Base-by-base conservation (phyloP, 2,888 invertebrate species). In the Deilephila elpenor region DNA sequence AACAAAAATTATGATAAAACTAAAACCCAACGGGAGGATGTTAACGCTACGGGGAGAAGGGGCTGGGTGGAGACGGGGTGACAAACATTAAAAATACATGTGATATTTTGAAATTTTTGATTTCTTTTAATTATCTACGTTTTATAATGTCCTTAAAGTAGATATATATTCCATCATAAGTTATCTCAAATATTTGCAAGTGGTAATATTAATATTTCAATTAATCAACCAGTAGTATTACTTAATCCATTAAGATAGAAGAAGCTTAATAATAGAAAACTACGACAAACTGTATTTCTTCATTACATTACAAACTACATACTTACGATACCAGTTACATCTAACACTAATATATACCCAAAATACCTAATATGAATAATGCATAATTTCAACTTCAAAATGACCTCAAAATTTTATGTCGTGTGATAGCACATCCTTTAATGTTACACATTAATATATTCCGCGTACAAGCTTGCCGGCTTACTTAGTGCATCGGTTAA, bases 71-170 rank as follows among this genome's bases (percentile, higher is more conserved):
- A 25, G 17, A 14, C 86, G 82, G 83, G 83, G 81, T 83, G 84
- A 81, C 81, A 71, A 90, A 84, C 89, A 94, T 93, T 94, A 93
- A 95, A 95, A 95, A 94, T 94, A 93, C 93, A 90, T 92, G 87
- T 90, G 73, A 78, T 93, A 91, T 93, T 93, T 95, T 94, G 89
- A 94, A 94, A 92, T 91, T 94, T 95, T 95, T 93, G 94, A 94
- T 94, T 94, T 93, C 94, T 95, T 95, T 95, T 95, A 94, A 94
- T 95, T 95, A 95, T 95, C 95, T 95, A 95, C 95, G 95, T 92
- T 95, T 94, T 93, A 95, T 95, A 95, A 95, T 95, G 95, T 95
- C 93, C 95, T 95, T 95, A 95, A 91, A 94, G 94, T 95, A 95
- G 94, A 95, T 95, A 95, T 94, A 94, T 94, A 94, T 94, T 92